Conservation (phyloP, 2,113 vertebrate genomes). For the Trinectes maculatus region DNA sequence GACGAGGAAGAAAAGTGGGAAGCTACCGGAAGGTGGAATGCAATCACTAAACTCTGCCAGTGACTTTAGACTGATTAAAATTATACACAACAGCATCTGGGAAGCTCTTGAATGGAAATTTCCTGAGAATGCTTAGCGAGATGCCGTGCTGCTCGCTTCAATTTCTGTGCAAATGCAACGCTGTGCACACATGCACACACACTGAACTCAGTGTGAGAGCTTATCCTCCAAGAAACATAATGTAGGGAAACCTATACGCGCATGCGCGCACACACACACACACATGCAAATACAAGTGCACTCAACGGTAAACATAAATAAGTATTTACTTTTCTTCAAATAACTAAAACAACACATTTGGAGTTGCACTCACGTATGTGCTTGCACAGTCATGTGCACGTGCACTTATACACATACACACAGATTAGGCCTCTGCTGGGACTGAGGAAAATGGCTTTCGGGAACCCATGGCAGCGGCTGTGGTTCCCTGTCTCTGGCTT, state of each 20-base stretch:
- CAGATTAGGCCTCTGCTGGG: slow-evolving; percentile 73
- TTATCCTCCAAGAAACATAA: slow-evolving; percentile 34
- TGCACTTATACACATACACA: slow-evolving; percentile 44
- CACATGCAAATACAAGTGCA: slow-evolving; percentile 15
- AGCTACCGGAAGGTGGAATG: slow-evolving; percentile 50
- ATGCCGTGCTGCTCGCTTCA: slow-evolving; percentile 21
- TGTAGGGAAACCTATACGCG: slow-evolving; percentile 17
- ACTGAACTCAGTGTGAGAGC: slow-evolving; percentile 14
- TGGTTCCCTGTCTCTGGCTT: slow-evolving; percentile 74
- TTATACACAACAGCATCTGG: slow-evolving; percentile 51
- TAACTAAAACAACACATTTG: slow-evolving; percentile 29
- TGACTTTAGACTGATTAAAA: slow-evolving; percentile 60
- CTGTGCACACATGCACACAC: slow-evolving; percentile 20
- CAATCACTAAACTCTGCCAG: slow-evolving; percentile 49
- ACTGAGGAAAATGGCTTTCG: slow-evolving; percentile 76
- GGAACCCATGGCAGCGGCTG: slow-evolving; percentile 66
- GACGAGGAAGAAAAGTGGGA: slow-evolving; percentile 66
- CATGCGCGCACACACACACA: not conserved
- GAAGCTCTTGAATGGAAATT: slow-evolving; percentile 43
- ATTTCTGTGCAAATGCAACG: slow-evolving; percentile 48
- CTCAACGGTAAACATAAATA: slow-evolving; percentile 8
- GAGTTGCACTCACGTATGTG: slow-evolving; percentile 17
- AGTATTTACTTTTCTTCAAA: slow-evolving; percentile 28
- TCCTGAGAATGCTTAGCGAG: slow-evolving; percentile 35
- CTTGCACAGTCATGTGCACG: slow-evolving; percentile 8